Evolutionary conservation across 2,888 invertebrate genomes (phyloP).

Genomic region (Mesoligia furuncula): DNA sequence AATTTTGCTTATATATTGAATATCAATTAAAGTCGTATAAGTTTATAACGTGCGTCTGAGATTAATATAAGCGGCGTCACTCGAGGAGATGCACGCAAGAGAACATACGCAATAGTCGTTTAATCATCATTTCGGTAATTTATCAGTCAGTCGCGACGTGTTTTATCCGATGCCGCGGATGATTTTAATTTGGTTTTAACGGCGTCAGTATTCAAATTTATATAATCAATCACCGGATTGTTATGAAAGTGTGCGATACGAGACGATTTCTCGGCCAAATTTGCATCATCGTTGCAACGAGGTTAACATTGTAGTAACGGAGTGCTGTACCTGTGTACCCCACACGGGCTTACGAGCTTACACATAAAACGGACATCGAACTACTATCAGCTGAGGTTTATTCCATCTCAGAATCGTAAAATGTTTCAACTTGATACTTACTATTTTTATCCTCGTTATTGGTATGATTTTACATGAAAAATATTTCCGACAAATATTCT

Average conservation of each 20-base stretch:
- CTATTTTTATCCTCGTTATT: conserved; percentile 64
- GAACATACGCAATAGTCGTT: conserved; percentile 80
- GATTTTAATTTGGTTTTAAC: conserved; percentile 89
- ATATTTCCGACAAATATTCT: conserved; percentile 63
- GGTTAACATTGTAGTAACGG: conserved; percentile 71
- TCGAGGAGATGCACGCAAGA: conserved; percentile 55
- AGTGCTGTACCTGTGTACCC: conserved; percentile 41
- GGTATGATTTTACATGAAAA: conserved; percentile 58
- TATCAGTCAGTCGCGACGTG: conserved; percentile 85
- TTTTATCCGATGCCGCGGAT: conserved; percentile 87
- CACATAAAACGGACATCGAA: conserved; percentile 64
- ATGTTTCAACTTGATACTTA: conserved; percentile 55
- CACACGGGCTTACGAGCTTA: conserved; percentile 43
- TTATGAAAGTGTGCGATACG: conserved; percentile 89
- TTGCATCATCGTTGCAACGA: conserved; percentile 86
- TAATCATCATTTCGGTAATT: conserved; percentile 87
- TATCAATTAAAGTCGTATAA: conserved; percentile 72
- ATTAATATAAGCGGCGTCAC: conserved; percentile 66
- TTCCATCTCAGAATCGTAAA: conserved; percentile 53
- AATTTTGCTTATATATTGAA: conserved; percentile 61
- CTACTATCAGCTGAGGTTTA: conserved; percentile 59
- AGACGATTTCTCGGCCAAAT: conserved; percentile 86
- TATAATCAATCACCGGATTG: conserved; percentile 89
- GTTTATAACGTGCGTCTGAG: conserved; percentile 71
- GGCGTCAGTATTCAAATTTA: conserved; percentile 88